phyloP scores from a whole-genome alignment of 2,113 vertebrate genomes.

The Rhynchopsitta pachyrhyncha region DNA sequence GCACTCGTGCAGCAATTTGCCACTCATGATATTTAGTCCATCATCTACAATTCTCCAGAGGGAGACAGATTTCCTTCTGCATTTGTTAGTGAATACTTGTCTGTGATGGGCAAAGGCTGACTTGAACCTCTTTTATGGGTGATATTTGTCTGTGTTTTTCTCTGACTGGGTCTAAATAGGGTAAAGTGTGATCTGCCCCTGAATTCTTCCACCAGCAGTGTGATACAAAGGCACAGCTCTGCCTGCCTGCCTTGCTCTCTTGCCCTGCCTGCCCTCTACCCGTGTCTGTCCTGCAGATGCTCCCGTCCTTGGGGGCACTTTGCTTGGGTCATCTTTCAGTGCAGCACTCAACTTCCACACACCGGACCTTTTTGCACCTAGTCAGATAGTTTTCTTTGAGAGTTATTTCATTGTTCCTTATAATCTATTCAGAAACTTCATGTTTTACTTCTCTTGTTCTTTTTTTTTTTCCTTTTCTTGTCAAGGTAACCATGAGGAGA shows the following conservation, averaged over 20 bases:
- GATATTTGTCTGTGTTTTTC: neutral
- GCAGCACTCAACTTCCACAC: neutral
- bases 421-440: neutral
- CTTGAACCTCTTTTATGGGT: neutral
- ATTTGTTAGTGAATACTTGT: neutral
- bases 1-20: neutral
- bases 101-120: neutral
- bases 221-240: neutral
- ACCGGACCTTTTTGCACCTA: neutral
- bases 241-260: neutral
- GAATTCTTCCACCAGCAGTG: neutral
- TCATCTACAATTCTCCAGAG: neutral
- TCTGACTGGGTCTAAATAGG: neutral
- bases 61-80: neutral
- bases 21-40: neutral
- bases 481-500: neutral
- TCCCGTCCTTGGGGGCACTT: neutral
- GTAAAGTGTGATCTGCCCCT: neutral
- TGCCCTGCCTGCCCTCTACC: rapidly evolving
- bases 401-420: neutral
- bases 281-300: neutral
- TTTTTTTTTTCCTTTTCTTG: neutral
- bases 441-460: neutral
- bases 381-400: neutral
- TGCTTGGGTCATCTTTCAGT: neutral